Conservation (phyloP, 2,888 invertebrate genomes). For the Brenthis ino region DNA sequence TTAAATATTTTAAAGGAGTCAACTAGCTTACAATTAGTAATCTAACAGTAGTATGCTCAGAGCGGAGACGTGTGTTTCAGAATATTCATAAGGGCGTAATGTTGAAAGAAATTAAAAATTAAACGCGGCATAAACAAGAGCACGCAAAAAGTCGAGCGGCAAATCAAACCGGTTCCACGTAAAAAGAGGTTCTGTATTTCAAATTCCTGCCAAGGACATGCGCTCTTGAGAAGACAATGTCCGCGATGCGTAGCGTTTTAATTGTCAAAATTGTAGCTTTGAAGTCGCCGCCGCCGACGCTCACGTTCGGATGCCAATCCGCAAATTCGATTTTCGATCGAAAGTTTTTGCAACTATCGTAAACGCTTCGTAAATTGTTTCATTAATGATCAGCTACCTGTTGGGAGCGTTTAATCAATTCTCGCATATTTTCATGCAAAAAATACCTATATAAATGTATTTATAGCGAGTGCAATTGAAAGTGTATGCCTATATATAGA, state of each 20-base stretch:
- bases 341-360: conserved; percentile 41
- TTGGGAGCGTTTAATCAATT: conserved; percentile 33
- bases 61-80: neutral
- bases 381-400: conserved; percentile 39
- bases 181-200: conserved; percentile 58
- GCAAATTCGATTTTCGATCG: conserved; percentile 54
- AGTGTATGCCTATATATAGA: no score
- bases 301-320: conserved; percentile 49
- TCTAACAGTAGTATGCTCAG: no score
- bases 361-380: conserved; percentile 39
- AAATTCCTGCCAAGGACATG: conserved; percentile 78
- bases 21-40: no score
- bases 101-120: conserved; percentile 47
- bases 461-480: conserved; percentile 3
- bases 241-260: conserved; percentile 74
- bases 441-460: conserved; percentile 10
- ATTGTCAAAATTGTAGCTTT: conserved; percentile 78
- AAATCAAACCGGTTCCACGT: conserved; percentile 65
- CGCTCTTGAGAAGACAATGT: conserved; percentile 58
- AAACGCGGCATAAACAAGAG: conserved; percentile 49
- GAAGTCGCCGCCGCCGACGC: conserved; percentile 60
- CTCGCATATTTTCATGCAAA: conserved; percentile 30
- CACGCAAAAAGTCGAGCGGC: conserved; percentile 44
- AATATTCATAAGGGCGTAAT: conserved; percentile 18
- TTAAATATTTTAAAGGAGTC: no score